A percentile compares a stretch with the other conserved stretches of the same genome.
Conservation (phyloP, 2,797 vertebrate species). For the Pseudotriccus pelzelni region DNA sequence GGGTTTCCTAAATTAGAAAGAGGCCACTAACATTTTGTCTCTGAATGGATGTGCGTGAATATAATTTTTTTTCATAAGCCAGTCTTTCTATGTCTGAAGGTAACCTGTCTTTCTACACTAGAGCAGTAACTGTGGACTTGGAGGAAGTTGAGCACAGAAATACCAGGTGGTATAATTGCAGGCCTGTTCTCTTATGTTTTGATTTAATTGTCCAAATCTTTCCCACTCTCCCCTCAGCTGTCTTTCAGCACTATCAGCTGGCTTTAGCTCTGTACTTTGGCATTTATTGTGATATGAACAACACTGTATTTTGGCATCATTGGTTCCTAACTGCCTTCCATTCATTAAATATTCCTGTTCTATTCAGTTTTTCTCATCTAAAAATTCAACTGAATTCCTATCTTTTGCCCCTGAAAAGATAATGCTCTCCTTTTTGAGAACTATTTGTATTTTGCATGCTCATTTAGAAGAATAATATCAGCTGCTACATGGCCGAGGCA, state of each 20-base stretch:
- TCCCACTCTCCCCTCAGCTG: background rate
- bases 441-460: background rate
- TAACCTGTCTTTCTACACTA: background rate
- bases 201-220: background rate
- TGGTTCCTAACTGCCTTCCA: background rate
- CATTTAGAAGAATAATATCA: background rate
- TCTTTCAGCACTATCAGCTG: background rate
- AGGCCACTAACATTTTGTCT: background rate
- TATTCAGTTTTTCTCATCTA: background rate
- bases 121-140: background rate
- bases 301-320: background rate
- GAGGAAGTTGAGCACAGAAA: background rate
- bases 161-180: background rate
- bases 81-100: background rate
- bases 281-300: background rate
- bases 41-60: background rate
- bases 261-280: background rate
- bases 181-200: background rate
- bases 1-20: background rate
- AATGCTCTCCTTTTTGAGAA: background rate
- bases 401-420: slow-evolving; percentile 9
- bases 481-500: background rate
- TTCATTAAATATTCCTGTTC: background rate
- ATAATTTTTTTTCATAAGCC: background rate
- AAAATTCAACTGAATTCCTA: background rate